Conservation (phyloP, 2,888 invertebrate species). For the Lymantria dispar region DNA sequence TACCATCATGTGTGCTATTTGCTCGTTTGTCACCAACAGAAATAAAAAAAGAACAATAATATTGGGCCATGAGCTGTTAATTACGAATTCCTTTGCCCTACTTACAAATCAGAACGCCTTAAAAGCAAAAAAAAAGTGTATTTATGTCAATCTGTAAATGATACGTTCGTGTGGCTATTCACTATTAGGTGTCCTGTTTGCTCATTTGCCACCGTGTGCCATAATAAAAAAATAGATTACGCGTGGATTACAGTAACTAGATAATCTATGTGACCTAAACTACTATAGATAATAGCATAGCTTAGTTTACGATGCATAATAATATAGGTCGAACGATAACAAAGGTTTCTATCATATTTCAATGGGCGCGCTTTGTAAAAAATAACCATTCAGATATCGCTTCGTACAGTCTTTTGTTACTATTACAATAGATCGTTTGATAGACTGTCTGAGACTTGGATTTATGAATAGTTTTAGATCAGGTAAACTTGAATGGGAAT, state of each 20-base stretch:
- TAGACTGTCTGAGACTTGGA: background rate
- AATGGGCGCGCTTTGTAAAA: background rate
- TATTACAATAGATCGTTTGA: background rate
- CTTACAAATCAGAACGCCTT: no score
- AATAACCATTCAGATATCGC: background rate
- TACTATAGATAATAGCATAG: background rate
- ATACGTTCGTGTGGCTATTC: no score
- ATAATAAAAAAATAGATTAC: background rate
- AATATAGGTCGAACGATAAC: slow-evolving; percentile 7
- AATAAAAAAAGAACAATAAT: no score
- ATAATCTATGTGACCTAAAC: background rate
- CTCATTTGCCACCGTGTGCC: no score
- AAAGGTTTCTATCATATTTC: slow-evolving; percentile 8
- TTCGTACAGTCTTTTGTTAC: background rate
- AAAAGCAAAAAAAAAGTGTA: no score
- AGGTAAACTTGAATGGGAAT: background rate
- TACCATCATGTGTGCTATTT: no score
- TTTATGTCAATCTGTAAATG: no score
- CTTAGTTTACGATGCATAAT: background rate
- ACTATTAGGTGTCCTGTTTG: no score
- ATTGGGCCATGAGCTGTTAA: no score
- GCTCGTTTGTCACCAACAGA: no score
- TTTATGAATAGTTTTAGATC: background rate
- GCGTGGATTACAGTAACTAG: background rate
- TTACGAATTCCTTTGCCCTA: no score